Percentiles rank a stretch among this genome's conserved stretches.
These are phyloP conservation scores for Asarcornis scutulata DNA, from an alignment of 2,113 vertebrate species.

Conservation along the genomic window DNA sequence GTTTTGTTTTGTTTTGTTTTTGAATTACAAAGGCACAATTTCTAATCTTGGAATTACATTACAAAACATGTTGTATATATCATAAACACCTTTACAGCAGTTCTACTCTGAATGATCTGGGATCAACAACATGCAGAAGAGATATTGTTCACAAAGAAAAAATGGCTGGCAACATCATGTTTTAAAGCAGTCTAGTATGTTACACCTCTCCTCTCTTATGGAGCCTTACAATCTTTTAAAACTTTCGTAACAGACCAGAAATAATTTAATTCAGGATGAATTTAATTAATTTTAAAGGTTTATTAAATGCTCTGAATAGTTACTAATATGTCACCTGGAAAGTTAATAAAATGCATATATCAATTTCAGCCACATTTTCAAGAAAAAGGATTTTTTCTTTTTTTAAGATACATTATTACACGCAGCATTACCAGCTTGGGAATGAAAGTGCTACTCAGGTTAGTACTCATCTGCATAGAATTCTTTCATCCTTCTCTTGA, in stretches of 20 bases:
- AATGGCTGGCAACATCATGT: not conserved
- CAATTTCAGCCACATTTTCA: not conserved
- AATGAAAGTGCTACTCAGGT: not conserved
- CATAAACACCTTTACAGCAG: not conserved
- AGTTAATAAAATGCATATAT: not conserved
- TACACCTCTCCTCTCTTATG: not conserved
- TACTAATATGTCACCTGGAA: not conserved
- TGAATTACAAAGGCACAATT: not conserved
- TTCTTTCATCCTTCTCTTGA: not conserved
- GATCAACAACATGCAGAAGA: not conserved
- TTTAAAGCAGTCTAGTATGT: not conserved
- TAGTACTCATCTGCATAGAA: not conserved
- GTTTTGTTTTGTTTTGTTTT: not conserved
- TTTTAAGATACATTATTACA: not conserved
- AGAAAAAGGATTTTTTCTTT: not conserved
- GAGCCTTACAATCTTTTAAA: conserved; percentile 8
- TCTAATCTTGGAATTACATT: not conserved
- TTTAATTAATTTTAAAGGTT: conserved; percentile 17
- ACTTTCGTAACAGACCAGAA: conserved; percentile 6
- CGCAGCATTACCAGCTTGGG: not conserved
- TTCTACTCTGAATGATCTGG: not conserved
- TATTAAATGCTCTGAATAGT: conserved; percentile 1
- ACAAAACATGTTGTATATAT: not conserved
- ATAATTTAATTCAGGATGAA: not conserved
- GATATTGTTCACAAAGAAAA: not conserved